Base-by-base conservation (phyloP, 2,113 vertebrate species). In the Anguilla japonica region DNA sequence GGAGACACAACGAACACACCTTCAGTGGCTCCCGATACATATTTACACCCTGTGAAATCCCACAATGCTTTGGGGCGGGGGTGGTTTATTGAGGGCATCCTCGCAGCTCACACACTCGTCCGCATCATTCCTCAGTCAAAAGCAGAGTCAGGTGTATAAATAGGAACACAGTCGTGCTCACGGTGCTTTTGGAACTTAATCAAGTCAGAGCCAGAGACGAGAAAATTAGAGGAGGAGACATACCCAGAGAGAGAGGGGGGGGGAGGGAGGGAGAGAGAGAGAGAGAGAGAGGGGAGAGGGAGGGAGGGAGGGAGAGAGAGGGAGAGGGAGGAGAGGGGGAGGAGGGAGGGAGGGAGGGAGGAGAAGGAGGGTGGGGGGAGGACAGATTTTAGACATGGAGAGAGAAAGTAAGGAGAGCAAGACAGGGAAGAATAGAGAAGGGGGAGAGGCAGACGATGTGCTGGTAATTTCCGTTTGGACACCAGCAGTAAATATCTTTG, bases 101-200 rank as follows among this genome's bases (percentile, higher is more conserved):
- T 83, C 57, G 16, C 34, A 83, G 56, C 82, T 83, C 82, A 83
- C 56, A 41, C 34, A 34, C 34, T 34, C 34, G 34, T 34, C 34
- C 34, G 34, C 34, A 34, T 34, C 34, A 34, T 34, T 34, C 34
- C 34, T 63, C n/a, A 63, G 34, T 20, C 60, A 41, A 29, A 83
- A 63, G 20, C 34, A 34, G 18, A 60, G 87, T 92, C 90, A 92
- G 91, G 90, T 91, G 89, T 92, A 93, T 90, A 94, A 93, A 94
- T 89, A 83, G 67, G 15, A 26, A 26, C 16, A 22, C 15, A 75
- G 16, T 75, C 67, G 22, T 75, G 22, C 16, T 15, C 53, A 56
- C 15, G 15, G 15, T 11, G 53, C 53, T 56, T 56, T 56, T 15
- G 15, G 53, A 56, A 56, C 15, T 56, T 56, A 56, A 56, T 56